Evolutionary conservation across 2,888 invertebrate species (phyloP), one percentile per base, ranked within the genome.

Genomic region (Thysanoteuthis rhombus): DNA sequence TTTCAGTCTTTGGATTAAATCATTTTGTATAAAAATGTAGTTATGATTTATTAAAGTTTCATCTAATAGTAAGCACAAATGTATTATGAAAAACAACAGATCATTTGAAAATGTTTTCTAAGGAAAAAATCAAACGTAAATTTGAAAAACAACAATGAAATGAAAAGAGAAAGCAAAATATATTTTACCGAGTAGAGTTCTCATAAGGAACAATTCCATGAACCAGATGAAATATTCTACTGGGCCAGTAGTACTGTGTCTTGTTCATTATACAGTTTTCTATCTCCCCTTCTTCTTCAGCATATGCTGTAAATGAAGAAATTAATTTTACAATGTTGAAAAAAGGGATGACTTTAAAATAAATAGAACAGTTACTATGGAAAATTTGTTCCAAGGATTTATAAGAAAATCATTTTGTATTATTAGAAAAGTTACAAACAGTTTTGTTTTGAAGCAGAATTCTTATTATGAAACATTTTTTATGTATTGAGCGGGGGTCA

Each of bases 181-280:
- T 90, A 10, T 47, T 94, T 32, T 94, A 96, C 96, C 96, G 95
- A n/a, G 96, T 94, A 94, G 95, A 96, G 94, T 95, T 95, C 52
- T 95, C 94, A 93, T 95, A 95, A 22, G 94, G 94, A 39, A 90
- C 92, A 40, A 93, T 91, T 42, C 94, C 93, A 93, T 94, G 93
- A 38, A 47, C n/a, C 90, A 28, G 40, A 32, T 94, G 90, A 2
- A 47, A 58, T 16, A 94, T 93, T 42, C 40, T 42, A 36, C 93
- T 93, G 10, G 93, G 94, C 93, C 94, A 95, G 94, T 96, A 96
- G 94, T 95, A 96, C 95, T 96, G 96, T 10, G 95, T 94, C 36
- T 94, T 94, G 52, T 95, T 95, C 94, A 95, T 95, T 75, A 95
- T 95, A 94, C 96, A 96, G 36, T 94, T 89, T 93, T 93, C 93